phyloP scores from a whole-genome alignment of 2,888 invertebrate species.

The Acanthopleura granulata region DNA sequence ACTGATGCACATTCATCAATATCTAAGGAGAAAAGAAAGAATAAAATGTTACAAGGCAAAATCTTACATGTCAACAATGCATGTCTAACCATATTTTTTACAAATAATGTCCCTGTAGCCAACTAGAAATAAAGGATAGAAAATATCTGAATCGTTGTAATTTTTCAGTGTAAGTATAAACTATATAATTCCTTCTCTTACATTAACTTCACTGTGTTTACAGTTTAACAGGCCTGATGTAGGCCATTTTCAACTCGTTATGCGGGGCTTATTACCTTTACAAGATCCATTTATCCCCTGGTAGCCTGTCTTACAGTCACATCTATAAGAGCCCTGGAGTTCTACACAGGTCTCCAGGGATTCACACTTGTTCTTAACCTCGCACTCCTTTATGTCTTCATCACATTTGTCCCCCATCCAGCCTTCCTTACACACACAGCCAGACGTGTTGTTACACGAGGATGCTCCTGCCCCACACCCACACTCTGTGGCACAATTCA shows the following conservation, averaged over 20 bases:
- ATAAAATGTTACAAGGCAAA: no score
- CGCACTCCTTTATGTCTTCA: constrained; percentile 32
- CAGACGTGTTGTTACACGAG: constrained; percentile 28
- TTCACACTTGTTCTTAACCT: constrained; percentile 2
- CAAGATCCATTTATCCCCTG: constrained; percentile 8
- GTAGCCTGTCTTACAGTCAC: constrained; percentile 26
- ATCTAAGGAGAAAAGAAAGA: background rate
- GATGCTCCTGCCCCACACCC: constrained; percentile 30
- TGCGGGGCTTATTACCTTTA: no score
- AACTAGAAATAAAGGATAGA: background rate
- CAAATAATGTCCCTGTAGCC: background rate
- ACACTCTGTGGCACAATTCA: constrained; percentile 33
- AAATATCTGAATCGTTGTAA: no score
- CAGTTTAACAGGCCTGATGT: no score
- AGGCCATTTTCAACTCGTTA: no score
- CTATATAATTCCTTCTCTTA: no score
- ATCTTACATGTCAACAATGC: no score
- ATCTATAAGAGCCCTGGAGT: constrained; percentile 22
- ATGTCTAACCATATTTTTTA: background rate
- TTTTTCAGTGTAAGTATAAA: no score
- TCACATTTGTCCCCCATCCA: constrained; percentile 32
- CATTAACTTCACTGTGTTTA: no score
- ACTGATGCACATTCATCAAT: constrained; percentile 9
- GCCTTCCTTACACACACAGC: constrained; percentile 34
- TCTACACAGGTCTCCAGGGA: constrained; percentile 23